These are phyloP conservation scores for Toxotes chatareus DNA, from an alignment of 2,113 vertebrate genomes.

Conservation along the genomic window DNA sequence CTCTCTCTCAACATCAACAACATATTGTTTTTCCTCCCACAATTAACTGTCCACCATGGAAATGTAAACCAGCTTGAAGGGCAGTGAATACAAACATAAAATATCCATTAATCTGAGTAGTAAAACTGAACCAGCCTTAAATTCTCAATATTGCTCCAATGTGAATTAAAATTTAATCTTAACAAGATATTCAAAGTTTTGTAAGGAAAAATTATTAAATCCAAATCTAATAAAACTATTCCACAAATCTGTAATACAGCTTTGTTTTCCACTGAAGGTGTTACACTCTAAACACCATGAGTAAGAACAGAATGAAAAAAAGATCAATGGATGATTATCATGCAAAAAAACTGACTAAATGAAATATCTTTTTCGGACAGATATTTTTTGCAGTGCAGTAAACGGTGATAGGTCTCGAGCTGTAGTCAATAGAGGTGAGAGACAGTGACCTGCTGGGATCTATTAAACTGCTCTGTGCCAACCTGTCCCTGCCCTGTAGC, in stretches of 20 bases:
- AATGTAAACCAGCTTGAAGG: not conserved
- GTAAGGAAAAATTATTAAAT: not conserved
- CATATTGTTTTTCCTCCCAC: not conserved
- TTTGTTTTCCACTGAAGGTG: not conserved
- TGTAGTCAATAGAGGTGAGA: slow-evolving; percentile 48
- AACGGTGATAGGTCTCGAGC: slow-evolving; percentile 43
- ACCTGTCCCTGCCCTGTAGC: slow-evolving; percentile 29
- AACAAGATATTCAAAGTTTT: not conserved
- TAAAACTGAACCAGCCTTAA: not conserved
- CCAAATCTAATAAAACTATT: not conserved
- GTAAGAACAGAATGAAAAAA: not conserved
- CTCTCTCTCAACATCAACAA: not conserved
- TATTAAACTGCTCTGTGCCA: slow-evolving; percentile 48
- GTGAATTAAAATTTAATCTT: not conserved
- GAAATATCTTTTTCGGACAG: slow-evolving; percentile 1
- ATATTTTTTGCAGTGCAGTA: slow-evolving; percentile 24
- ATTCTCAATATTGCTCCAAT: not conserved
- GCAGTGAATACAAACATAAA: not conserved
- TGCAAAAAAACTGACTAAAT: not conserved
- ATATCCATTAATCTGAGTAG: too few species aligned
- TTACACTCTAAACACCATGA: not conserved
- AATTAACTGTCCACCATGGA: not conserved
- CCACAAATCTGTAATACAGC: not conserved
- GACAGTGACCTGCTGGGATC: slow-evolving; percentile 50
- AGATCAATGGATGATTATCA: not conserved